These are phyloP conservation scores for Prinia subflava DNA, from an alignment of 2,113 vertebrate species.

Conservation along the genomic window DNA sequence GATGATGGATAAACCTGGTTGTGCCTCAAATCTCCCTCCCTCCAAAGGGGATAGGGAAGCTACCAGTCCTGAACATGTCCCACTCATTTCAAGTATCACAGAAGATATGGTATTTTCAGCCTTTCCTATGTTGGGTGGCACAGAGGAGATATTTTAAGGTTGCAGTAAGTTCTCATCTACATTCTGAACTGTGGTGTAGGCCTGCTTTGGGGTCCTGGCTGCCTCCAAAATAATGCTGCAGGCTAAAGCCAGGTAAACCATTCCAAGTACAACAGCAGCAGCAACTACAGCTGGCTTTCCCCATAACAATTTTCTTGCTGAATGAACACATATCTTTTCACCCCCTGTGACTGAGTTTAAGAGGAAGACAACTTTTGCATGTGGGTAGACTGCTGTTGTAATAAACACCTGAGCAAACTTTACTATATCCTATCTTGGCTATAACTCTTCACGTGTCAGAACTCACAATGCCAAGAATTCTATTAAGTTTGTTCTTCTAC, in stretches of 20 bases:
- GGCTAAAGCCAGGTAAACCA: background rate
- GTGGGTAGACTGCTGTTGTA: background rate
- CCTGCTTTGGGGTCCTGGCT: background rate
- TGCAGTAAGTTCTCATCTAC: background rate
- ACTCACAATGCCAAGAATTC: background rate
- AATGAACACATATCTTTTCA: background rate
- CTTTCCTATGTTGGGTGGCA: background rate
- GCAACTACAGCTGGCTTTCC: background rate
- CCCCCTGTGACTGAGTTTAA: background rate
- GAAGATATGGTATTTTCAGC: background rate
- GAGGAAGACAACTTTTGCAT: background rate
- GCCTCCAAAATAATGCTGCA: background rate
- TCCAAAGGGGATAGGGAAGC: background rate
- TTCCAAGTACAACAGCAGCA: background rate
- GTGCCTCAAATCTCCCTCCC: background rate
- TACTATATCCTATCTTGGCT: background rate
- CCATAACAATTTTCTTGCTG: background rate
- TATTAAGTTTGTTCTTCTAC: background rate
- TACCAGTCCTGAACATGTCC: background rate
- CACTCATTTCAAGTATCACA: background rate
- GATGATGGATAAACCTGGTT: background rate
- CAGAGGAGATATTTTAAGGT: background rate
- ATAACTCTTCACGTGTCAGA: background rate
- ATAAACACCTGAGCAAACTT: constrained; percentile 36
- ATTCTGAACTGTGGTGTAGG: background rate